phyloP scores from a whole-genome alignment of 2,888 invertebrate species.

The Lasiommata megera region DNA sequence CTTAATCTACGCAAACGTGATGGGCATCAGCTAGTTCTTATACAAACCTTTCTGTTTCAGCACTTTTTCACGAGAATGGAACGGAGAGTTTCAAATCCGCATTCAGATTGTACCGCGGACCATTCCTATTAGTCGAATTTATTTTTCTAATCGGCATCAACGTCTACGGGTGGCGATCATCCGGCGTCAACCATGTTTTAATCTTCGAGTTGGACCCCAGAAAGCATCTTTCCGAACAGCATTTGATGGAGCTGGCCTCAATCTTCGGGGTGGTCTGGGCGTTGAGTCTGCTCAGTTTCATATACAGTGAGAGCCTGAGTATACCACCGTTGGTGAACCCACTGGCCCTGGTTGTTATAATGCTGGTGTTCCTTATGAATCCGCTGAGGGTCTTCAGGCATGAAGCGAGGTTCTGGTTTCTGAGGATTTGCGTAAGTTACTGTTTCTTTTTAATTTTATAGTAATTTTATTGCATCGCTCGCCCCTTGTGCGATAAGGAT shows the following conservation, averaged over 20 bases:
- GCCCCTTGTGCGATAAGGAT: too few relatives aligned
- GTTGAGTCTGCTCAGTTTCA: conserved; percentile 91
- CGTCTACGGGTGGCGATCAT: conserved; percentile 98
- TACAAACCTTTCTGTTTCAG: conserved; percentile 69
- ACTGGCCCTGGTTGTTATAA: conserved; percentile 89
- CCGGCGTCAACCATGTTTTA: conserved; percentile 98
- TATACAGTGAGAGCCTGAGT: conserved; percentile 89
- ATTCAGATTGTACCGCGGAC: conserved; percentile 95
- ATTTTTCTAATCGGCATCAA: conserved; percentile 97
- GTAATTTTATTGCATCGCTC: too few relatives aligned
- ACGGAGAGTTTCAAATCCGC: conserved; percentile 91
- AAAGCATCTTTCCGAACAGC: conserved; percentile 96
- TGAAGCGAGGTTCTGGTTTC: conserved; percentile 96
- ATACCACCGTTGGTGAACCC: conserved; percentile 97
- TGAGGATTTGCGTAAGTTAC: conserved; percentile 89
- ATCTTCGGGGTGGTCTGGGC: conserved; percentile 98
- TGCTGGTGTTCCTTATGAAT: conserved; percentile 93
- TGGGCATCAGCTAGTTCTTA: too few relatives aligned
- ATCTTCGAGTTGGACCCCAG: conserved; percentile 98
- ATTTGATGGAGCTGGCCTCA: conserved; percentile 96
- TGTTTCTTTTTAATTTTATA: conserved; percentile 18
- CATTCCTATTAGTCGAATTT: conserved; percentile 94
- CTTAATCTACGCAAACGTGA: too few relatives aligned
- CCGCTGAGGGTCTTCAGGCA: conserved; percentile 95
- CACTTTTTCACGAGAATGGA: conserved; percentile 87